These are phyloP conservation scores for Alviniconcha strummeri DNA, from an alignment of 2,888 invertebrate species.

Conservation along the genomic window DNA sequence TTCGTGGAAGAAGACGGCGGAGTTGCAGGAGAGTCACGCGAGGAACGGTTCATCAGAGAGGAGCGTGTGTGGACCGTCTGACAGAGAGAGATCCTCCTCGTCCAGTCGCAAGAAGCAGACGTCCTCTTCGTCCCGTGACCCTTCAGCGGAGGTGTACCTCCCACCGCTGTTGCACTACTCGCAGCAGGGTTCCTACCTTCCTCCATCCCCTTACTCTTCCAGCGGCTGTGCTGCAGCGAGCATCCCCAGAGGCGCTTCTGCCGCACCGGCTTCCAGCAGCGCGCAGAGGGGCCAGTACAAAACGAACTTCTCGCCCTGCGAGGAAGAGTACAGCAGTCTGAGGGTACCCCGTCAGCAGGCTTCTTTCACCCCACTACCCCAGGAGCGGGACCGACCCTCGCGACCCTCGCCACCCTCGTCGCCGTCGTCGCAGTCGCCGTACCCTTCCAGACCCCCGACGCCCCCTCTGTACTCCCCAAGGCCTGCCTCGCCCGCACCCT, in stretches of 20 bases:
- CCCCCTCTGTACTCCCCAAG: slow-evolving; percentile 9
- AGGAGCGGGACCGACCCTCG: not conserved
- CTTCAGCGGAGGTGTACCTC: no score
- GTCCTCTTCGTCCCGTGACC: no score
- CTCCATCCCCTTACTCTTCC: not conserved
- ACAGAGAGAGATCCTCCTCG: not conserved
- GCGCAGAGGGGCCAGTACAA: not conserved
- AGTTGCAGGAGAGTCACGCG: not conserved
- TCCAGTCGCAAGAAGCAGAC: slow-evolving; percentile 10
- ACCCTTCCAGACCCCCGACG: slow-evolving; percentile 8
- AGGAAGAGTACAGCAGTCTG: not conserved
- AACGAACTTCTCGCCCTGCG: not conserved
- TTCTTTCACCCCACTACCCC: no score
- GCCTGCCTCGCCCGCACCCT: not conserved
- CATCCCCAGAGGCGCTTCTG: not conserved
- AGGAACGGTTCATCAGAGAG: not conserved
- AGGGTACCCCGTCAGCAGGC: not conserved
- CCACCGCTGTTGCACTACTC: not conserved
- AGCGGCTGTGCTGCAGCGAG: not conserved
- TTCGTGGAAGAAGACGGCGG: not conserved
- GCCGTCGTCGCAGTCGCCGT: not conserved
- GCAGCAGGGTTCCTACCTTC: not conserved
- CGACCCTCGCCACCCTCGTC: not conserved
- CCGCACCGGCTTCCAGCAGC: not conserved
- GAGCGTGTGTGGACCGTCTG: not conserved